phyloP scores from a whole-genome alignment of 2,113 vertebrate genomes.

The Platanista minor region DNA sequence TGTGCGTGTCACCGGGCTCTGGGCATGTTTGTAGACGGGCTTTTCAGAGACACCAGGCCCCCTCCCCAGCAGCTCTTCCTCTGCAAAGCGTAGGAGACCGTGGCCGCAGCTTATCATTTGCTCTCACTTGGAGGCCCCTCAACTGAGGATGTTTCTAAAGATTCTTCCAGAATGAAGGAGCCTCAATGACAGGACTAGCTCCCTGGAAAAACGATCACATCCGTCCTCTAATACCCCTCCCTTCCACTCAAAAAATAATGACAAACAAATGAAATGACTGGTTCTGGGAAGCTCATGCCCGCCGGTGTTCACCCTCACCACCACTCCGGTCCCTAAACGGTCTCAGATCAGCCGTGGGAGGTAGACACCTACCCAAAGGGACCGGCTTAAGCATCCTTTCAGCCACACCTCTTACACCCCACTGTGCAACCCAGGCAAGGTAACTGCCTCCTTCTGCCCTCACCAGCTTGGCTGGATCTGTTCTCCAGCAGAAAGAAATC shows the following conservation, averaged over 20 bases:
- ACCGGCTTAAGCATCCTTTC: background rate
- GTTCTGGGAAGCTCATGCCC: background rate
- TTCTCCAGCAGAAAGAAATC: background rate
- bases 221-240: background rate
- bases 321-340: background rate
- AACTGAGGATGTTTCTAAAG: background rate
- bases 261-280: background rate
- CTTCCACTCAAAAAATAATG: background rate
- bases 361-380: background rate
- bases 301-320: background rate
- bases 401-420: background rate
- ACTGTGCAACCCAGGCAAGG: background rate
- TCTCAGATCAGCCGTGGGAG: background rate
- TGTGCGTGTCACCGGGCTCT: background rate
- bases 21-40: background rate
- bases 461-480: background rate
- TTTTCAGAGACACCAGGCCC: background rate
- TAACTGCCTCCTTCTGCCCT: background rate
- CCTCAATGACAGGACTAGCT: background rate
- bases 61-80: background rate
- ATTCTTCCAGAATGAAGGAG: conserved; percentile 14
- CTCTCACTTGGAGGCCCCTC: background rate
- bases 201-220: background rate
- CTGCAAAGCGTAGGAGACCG: background rate
- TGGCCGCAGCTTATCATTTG: background rate